Conservation (phyloP, 2,888 invertebrate species). For the Atherix ibis region DNA sequence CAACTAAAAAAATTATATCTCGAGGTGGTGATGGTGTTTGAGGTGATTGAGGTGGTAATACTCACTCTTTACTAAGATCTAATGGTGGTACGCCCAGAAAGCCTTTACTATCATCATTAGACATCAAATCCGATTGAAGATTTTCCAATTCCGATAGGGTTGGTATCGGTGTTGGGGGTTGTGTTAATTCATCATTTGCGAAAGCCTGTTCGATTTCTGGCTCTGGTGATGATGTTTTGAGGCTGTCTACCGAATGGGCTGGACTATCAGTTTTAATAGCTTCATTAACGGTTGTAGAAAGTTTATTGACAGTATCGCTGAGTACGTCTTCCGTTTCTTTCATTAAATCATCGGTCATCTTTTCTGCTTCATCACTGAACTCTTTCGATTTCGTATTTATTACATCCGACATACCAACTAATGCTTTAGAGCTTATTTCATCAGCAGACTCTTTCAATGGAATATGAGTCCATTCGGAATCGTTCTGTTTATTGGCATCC, state of each 20-base stretch:
- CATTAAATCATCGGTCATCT: constrained; percentile 12
- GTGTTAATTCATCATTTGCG: constrained; percentile 18
- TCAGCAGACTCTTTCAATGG: constrained; percentile 11
- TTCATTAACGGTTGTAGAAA: constrained; percentile 1
- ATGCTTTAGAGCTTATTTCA: constrained; percentile 1
- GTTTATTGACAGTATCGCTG: constrained; percentile 4
- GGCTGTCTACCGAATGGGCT: constrained; percentile 18
- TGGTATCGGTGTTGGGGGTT: constrained; percentile 27
- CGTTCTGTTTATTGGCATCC: background rate
- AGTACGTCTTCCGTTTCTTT: constrained; percentile 12
- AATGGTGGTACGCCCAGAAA: too few relatives aligned
- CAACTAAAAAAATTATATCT: too few relatives aligned
- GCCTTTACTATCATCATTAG: too few relatives aligned
- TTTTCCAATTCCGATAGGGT: constrained; percentile 24
- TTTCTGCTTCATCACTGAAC: constrained; percentile 12
- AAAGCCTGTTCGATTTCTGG: constrained; percentile 29
- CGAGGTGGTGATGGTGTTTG: too few relatives aligned
- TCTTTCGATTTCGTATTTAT: constrained; percentile 10
- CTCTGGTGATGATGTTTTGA: constrained; percentile 28
- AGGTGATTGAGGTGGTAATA: too few relatives aligned
- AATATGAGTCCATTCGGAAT: constrained; percentile 6
- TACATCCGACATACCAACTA: constrained; percentile 9
- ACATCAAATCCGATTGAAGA: constrained; percentile 9
- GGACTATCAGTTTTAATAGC: constrained; percentile 3
- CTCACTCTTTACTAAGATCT: constrained; percentile 2